Conservation (phyloP, 2,888 invertebrate species). For the Nephrotoma guestfalica region DNA sequence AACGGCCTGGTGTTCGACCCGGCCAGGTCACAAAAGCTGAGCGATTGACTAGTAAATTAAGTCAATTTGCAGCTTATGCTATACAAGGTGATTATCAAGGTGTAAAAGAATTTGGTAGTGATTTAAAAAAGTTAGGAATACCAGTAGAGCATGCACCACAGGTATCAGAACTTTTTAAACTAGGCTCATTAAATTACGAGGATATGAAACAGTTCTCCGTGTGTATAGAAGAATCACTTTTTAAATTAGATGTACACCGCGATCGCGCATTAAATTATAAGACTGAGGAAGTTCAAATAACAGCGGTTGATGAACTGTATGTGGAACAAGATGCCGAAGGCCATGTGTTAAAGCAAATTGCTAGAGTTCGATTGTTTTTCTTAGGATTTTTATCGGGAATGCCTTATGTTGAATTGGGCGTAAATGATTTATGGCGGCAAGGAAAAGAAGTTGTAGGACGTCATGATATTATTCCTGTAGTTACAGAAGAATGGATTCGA, state of each 20-base stretch:
- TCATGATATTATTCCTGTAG: conserved; percentile 96
- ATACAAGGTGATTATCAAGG: conserved; percentile 89
- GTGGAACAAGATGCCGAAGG: conserved; percentile 81
- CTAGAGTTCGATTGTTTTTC: conserved; percentile 89
- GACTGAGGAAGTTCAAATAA: conserved; percentile 91
- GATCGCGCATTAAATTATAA: conserved; percentile 85
- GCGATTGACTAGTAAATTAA: conserved; percentile 76
- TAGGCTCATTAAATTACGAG: conserved; percentile 78
- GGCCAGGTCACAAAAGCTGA: conserved; percentile 91
- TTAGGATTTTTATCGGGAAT: conserved; percentile 91
- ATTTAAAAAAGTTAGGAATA: conserved; percentile 80
- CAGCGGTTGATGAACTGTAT: conserved; percentile 82
- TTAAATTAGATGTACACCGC: conserved; percentile 67
- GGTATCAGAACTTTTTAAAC: conserved; percentile 87
- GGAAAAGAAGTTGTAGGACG: conserved; percentile 98
- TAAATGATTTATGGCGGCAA: conserved; percentile 94
- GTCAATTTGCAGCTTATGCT: conserved; percentile 86
- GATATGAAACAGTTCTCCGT: conserved; percentile 86
- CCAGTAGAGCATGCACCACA: conserved; percentile 97
- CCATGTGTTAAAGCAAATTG: conserved; percentile 75
- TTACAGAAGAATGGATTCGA: conserved; percentile 98
- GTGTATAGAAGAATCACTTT: conserved; percentile 85
- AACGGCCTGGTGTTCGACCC: conserved; percentile 88
- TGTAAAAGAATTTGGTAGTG: conserved; percentile 85
- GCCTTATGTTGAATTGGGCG: conserved; percentile 92